Evolutionary conservation across 2,888 invertebrate species (phyloP).

Genomic region (Agrochola litura): DNA sequence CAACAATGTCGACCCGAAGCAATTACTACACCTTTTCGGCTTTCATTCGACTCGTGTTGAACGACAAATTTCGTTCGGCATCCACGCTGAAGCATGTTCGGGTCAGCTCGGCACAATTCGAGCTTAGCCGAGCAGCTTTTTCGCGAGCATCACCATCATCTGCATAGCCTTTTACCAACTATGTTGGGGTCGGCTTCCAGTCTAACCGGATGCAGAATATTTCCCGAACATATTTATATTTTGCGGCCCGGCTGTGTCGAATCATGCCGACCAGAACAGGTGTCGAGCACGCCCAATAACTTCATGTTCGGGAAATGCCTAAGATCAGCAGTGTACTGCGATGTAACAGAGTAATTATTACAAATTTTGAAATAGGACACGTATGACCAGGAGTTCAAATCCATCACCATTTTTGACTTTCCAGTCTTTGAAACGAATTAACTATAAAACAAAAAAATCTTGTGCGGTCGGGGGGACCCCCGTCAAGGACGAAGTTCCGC

Average conservation of each 20-base stretch:
- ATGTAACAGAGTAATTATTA: background rate
- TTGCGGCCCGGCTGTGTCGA: too few species aligned
- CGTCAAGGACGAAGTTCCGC: too few species aligned
- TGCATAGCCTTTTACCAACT: too few species aligned
- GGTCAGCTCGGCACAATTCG: background rate
- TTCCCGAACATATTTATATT: too few species aligned
- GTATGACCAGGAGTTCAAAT: background rate
- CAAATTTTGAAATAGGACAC: background rate
- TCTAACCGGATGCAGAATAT: too few species aligned
- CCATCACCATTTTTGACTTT: conserved; percentile 28
- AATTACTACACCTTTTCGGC: background rate
- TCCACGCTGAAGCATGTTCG: background rate
- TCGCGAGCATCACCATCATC: too few species aligned
- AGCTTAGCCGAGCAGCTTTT: too few species aligned
- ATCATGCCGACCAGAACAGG: too few species aligned
- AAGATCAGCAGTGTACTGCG: background rate
- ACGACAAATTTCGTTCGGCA: background rate
- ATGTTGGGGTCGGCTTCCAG: too few species aligned
- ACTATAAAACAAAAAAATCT: background rate
- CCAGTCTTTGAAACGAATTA: background rate
- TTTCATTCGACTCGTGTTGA: background rate
- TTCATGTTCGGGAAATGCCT: background rate
- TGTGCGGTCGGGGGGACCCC: too few species aligned
- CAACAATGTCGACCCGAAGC: background rate
- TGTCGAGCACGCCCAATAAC: background rate